Conservation (phyloP, 2,113 vertebrate species). For the Mola mola region DNA sequence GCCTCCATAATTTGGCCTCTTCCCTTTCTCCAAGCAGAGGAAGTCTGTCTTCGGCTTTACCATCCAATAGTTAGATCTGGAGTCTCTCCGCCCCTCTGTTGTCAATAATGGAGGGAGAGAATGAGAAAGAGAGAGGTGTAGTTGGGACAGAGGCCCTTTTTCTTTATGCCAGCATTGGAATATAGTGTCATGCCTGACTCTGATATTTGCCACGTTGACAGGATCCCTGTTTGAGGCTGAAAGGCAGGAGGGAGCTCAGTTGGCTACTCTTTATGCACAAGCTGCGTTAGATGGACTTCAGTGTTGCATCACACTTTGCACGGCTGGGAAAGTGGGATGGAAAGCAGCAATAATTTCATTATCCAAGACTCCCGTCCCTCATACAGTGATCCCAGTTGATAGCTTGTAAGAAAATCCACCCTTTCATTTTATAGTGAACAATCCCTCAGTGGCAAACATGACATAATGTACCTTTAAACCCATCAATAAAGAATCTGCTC, state of each 20-base stretch:
- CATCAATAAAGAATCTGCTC: constrained; percentile 36
- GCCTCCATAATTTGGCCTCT: not conserved
- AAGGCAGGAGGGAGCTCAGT: constrained; percentile 49
- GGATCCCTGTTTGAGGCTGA: constrained; percentile 50
- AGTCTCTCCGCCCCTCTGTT: constrained; percentile 20
- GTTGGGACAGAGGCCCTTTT: constrained; percentile 44
- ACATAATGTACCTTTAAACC: constrained; percentile 37
- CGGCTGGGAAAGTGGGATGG: constrained; percentile 24
- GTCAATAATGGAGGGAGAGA: constrained; percentile 35
- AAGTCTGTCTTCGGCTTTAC: constrained; percentile 28
- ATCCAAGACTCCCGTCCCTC: constrained; percentile 34
- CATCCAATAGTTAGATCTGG: constrained; percentile 16
- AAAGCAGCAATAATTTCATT: constrained; percentile 63
- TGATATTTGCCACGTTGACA: constrained; percentile 75
- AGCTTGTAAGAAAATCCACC: constrained; percentile 21
- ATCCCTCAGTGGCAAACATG: constrained; percentile 42
- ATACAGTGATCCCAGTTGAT: not conserved
- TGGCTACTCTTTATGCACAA: constrained; percentile 36
- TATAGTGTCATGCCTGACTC: constrained; percentile 46
- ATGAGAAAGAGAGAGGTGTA: constrained; percentile 30
- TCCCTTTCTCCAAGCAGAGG: constrained; percentile 11
- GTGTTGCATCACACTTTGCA: constrained; percentile 53
- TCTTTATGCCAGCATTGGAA: constrained; percentile 26
- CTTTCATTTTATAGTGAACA: constrained; percentile 39
- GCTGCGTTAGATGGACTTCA: constrained; percentile 33